Conservation (phyloP, 1,140 invertebrate genomes). For the Sitodiplosis mosellana region DNA sequence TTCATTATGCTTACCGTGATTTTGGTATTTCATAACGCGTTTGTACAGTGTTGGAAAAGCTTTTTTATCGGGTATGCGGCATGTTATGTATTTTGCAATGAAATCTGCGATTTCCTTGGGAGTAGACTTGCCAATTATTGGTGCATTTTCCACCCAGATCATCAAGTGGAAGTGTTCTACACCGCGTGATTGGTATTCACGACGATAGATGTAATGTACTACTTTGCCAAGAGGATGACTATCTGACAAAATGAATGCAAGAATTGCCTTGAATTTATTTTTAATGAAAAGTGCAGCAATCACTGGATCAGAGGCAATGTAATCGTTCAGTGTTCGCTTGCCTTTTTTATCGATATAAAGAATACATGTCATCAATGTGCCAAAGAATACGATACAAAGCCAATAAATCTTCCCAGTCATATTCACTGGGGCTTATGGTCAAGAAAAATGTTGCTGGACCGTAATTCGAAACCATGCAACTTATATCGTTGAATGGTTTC, state of each 20-base stretch:
- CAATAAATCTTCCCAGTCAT: slow-evolving; percentile 17
- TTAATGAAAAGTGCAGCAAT: slow-evolving; percentile 15
- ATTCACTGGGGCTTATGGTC: slow-evolving; percentile 21
- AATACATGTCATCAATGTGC: too few species aligned
- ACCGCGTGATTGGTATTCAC: slow-evolving; percentile 16
- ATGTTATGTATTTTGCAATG: slow-evolving; percentile 20
- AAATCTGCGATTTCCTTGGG: slow-evolving; percentile 16
- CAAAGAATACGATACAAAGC: slow-evolving; percentile 13
- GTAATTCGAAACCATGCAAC: slow-evolving; percentile 9
- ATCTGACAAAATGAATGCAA: slow-evolving; percentile 16
- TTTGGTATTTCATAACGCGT: slow-evolving; percentile 12
- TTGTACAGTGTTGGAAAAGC: slow-evolving; percentile 9
- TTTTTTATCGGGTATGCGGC: slow-evolving; percentile 10
- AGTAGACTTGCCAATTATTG: slow-evolving; percentile 6
- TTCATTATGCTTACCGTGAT: slow-evolving; percentile 4
- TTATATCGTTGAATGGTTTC: neutral
- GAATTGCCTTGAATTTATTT: slow-evolving; percentile 17
- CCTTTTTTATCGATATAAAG: slow-evolving; percentile 5
- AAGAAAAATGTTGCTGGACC: slow-evolving; percentile 23
- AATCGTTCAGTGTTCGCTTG: slow-evolving; percentile 5
- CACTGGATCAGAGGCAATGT: slow-evolving; percentile 15
- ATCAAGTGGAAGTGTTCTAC: slow-evolving; percentile 18
- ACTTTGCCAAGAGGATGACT: slow-evolving; percentile 15
- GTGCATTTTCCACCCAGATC: slow-evolving; percentile 17
- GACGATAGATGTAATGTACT: slow-evolving; percentile 13